Evolutionary conservation across 1,140 invertebrate genomes (phyloP).

Genomic region (Tyrophagus putrescentiae): DNA sequence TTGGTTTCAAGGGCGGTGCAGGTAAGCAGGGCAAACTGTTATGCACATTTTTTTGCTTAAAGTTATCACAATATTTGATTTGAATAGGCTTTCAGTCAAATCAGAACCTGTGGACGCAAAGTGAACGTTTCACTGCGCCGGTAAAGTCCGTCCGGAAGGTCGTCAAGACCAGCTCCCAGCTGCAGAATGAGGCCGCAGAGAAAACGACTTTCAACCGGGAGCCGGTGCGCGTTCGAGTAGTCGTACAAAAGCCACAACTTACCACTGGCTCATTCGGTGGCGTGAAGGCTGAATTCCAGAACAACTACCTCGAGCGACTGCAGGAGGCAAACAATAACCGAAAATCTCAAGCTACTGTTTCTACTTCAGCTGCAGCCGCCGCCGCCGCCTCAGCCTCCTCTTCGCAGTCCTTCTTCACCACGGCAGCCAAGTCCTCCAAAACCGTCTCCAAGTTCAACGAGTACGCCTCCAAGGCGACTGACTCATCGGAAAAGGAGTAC

Average conservation of each 20-base stretch:
- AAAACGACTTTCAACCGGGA: slow-evolving; percentile 5
- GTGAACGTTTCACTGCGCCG: neutral
- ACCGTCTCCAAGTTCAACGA: neutral
- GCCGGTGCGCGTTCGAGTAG: slow-evolving; percentile 16
- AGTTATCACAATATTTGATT: too few relatives aligned
- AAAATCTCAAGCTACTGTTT: too few relatives aligned
- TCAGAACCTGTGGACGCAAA: neutral
- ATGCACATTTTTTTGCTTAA: neutral
- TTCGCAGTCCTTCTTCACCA: neutral
- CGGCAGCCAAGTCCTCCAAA: neutral
- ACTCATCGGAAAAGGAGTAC: neutral
- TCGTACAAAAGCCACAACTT: slow-evolving; percentile 11
- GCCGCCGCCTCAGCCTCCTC: neutral
- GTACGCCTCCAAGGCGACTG: neutral
- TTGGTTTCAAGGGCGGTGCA: slow-evolving; percentile 3
- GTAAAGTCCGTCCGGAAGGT: slow-evolving; percentile 16
- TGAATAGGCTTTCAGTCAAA: too few relatives aligned
- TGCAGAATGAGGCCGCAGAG: neutral
- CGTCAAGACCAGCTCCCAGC: neutral
- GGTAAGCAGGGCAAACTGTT: too few relatives aligned
- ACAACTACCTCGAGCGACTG: slow-evolving; percentile 16
- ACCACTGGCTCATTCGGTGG: neutral
- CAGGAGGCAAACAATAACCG: neutral
- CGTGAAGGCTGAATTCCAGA: slow-evolving; percentile 2
- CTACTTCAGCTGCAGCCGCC: too few relatives aligned